A percentile compares a stretch with the other conserved stretches of the same genome.
These are phyloP conservation scores for Plagodis pulveraria DNA, from an alignment of 2,888 invertebrate species.

Conservation along the genomic window DNA sequence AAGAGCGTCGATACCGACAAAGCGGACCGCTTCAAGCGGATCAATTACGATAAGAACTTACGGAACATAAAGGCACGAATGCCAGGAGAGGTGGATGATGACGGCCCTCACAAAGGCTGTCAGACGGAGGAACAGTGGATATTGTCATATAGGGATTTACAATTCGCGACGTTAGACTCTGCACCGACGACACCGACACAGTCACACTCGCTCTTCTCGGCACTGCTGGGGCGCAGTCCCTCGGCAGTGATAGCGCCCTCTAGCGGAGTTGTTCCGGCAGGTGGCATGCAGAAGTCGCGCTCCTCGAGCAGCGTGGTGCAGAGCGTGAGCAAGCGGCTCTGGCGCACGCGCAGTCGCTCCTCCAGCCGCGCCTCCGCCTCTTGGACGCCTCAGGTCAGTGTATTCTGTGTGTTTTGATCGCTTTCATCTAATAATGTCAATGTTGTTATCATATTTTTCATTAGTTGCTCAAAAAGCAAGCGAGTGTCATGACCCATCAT, in stretches of 20 bases:
- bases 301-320: constrained; percentile 95
- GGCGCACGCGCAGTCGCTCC: constrained; percentile 93
- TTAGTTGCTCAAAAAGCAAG: too few relatives aligned
- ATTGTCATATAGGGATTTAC: constrained; percentile 71
- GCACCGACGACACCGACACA: constrained; percentile 79
- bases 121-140: constrained; percentile 93
- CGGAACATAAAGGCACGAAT: constrained; percentile 93
- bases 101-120: constrained; percentile 90
- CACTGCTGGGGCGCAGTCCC: constrained; percentile 67
- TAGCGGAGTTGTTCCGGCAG: constrained; percentile 71
- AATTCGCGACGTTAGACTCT: constrained; percentile 67
- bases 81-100: constrained; percentile 91
- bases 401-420: constrained; percentile 30
- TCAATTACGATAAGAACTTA: constrained; percentile 94
- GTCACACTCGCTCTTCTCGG: constrained; percentile 64
- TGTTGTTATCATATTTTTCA: too few relatives aligned
- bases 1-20: constrained; percentile 93
- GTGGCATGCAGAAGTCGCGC: constrained; percentile 96
- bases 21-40: constrained; percentile 92
- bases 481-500: too few relatives aligned
- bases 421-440: too few relatives aligned
- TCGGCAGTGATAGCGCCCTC: constrained; percentile 46
- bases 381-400: constrained; percentile 95
- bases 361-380: constrained; percentile 88
- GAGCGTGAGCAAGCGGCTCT: constrained; percentile 93